A percentile compares a stretch with the other conserved stretches of the same genome.
These are phyloP conservation scores for Scolopax bukidnonensis DNA, from an alignment of 2,797 vertebrate genomes.

Conservation along the genomic window DNA sequence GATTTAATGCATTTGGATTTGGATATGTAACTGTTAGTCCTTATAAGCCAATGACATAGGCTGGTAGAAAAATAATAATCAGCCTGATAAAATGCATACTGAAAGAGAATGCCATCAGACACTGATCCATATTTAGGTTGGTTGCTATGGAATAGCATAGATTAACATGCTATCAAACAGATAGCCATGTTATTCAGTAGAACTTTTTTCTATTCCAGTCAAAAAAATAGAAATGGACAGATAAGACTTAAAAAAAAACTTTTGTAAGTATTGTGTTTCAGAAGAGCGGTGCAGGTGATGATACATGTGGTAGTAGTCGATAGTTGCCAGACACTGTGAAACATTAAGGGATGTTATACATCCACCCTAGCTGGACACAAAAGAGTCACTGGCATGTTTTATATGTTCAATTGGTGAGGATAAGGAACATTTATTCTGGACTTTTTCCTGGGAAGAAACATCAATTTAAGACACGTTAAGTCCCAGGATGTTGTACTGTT, in stretches of 20 bases:
- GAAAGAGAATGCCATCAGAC: background rate
- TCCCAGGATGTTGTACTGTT: background rate
- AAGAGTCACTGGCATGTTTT: background rate
- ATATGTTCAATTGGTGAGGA: background rate
- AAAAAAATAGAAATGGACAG: background rate
- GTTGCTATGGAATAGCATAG: slow-evolving; percentile 32
- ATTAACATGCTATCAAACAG: background rate
- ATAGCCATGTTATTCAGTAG: background rate
- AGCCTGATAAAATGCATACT: background rate
- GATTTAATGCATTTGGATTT: background rate
- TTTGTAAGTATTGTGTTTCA: background rate
- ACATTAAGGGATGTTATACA: background rate
- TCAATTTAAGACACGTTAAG: background rate
- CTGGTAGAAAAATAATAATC: background rate
- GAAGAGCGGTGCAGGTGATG: background rate
- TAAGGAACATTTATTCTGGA: background rate
- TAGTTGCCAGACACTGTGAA: background rate
- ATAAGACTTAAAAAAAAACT: background rate
- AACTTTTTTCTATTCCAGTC: too few relatives aligned
- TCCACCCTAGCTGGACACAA: background rate
- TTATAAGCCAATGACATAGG: background rate
- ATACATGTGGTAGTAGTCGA: background rate
- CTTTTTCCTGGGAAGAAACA: background rate
- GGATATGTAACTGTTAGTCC: background rate
- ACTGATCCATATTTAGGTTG: slow-evolving; percentile 13